Evolutionary conservation across 2,888 invertebrate genomes (phyloP).

Genomic region (Rugalucina vietnamica): DNA sequence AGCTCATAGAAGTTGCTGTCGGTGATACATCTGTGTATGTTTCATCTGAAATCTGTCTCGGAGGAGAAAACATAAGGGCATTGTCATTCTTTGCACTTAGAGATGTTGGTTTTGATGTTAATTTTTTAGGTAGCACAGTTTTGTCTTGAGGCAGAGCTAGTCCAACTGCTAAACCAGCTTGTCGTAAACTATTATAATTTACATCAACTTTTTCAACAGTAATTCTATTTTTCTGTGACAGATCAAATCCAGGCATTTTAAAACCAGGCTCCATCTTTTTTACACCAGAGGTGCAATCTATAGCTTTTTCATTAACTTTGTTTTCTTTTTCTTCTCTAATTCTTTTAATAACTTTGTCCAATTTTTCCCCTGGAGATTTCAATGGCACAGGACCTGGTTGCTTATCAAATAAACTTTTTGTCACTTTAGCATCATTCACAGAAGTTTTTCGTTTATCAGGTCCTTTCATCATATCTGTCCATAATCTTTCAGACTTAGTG

Average conservation of each 20-base stretch:
- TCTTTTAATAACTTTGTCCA: conserved; percentile 4
- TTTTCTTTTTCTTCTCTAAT: not conserved
- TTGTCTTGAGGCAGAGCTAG: not conserved
- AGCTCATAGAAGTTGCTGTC: conserved; percentile 47
- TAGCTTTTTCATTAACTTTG: not conserved
- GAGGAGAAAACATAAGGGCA: conserved; percentile 15
- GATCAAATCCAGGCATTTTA: not conserved
- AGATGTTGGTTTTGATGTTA: not conserved
- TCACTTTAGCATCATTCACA: too few relatives aligned
- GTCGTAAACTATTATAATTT: not conserved
- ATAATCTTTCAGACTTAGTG: conserved; percentile 19
- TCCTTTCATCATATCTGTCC: conserved; percentile 32
- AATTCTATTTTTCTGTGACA: not conserved
- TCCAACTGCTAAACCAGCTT: not conserved
- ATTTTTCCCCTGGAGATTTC: not conserved
- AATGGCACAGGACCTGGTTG: not conserved
- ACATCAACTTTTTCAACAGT: not conserved
- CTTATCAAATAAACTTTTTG: too few relatives aligned
- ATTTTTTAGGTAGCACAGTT: not conserved
- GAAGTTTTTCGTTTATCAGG: too few relatives aligned
- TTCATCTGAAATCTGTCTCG: not conserved
- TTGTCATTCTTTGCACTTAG: not conserved
- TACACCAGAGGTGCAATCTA: not conserved
- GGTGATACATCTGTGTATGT: conserved; percentile 7
- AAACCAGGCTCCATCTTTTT: not conserved